These are phyloP conservation scores for Arvicanthis niloticus DNA, from an alignment of 2,113 vertebrate genomes.

Conservation along the genomic window DNA sequence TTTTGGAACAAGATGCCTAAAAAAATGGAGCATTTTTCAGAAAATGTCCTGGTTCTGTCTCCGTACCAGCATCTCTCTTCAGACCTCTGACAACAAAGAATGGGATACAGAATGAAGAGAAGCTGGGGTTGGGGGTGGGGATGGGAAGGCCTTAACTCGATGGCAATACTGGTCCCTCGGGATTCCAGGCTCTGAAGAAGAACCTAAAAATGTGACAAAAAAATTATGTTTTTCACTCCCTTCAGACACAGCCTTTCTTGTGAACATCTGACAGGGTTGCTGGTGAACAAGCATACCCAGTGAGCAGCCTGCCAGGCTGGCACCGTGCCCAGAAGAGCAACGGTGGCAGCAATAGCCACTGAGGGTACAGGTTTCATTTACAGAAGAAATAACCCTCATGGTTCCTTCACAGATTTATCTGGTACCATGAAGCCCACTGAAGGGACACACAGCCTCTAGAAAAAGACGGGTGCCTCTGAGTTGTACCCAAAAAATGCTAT, in stretches of 20 bases:
- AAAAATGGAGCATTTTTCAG: background rate
- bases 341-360: background rate
- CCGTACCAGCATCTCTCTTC: background rate
- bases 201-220: slow-evolving; percentile 46
- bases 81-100: background rate
- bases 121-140: background rate
- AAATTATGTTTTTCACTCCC: slow-evolving; percentile 56
- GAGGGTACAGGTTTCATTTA: background rate
- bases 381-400: background rate
- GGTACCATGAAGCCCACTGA: background rate
- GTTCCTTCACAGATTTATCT: background rate
- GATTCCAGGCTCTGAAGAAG: slow-evolving; percentile 29
- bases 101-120: too few relatives aligned
- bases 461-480: background rate
- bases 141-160: background rate
- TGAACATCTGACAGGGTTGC: slow-evolving; percentile 48
- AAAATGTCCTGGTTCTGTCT: background rate
- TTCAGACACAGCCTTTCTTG: slow-evolving; percentile 20
- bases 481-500: background rate
- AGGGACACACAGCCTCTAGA: background rate
- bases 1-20: background rate
- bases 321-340: background rate
- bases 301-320: background rate
- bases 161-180: background rate
- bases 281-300: background rate